A percentile compares a stretch with the other conserved stretches of the same genome.
phyloP scores from a whole-genome alignment of 2,113 vertebrate species.

The Nesogale talazaci region DNA sequence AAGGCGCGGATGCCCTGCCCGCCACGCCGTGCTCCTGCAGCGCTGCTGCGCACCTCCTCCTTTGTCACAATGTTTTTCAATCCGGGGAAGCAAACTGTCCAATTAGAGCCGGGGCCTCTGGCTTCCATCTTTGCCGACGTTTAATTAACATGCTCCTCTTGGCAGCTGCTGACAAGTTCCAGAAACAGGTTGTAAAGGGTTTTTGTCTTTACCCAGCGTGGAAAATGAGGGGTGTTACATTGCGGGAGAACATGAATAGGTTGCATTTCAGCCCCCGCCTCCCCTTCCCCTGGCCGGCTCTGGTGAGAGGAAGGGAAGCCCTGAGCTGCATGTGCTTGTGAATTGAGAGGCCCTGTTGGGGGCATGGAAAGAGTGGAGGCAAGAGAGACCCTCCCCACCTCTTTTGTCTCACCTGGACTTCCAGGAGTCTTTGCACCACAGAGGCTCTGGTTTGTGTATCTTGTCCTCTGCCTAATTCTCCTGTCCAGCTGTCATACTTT shows the following conservation, averaged over 20 bases:
- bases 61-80: slow-evolving; percentile 90
- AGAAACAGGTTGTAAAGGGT: slow-evolving; percentile 88
- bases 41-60: slow-evolving; percentile 81
- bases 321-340: background rate
- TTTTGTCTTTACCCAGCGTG: slow-evolving; percentile 89
- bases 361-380: background rate
- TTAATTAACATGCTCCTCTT: slow-evolving; percentile 90
- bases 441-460: background rate
- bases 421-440: slow-evolving; percentile 64
- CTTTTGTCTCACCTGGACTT: slow-evolving; percentile 42
- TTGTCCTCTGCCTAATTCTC: background rate
- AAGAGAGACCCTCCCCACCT: slow-evolving; percentile 27
- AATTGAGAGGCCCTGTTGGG: background rate
- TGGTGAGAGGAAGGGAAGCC: background rate
- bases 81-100: slow-evolving; percentile 87
- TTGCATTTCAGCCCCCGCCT: slow-evolving; percentile 83
- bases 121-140: slow-evolving; percentile 89
- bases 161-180: slow-evolving; percentile 89
- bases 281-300: slow-evolving; percentile 2
- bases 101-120: slow-evolving; percentile 87
- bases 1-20: slow-evolving; percentile 60
- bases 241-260: slow-evolving; percentile 84
- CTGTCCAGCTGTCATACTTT: background rate
- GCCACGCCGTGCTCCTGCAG: slow-evolving; percentile 33
- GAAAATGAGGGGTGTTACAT: slow-evolving; percentile 88